Evolutionary conservation across 2,113 vertebrate genomes (phyloP).

Genomic region (Anguilla rostrata): DNA sequence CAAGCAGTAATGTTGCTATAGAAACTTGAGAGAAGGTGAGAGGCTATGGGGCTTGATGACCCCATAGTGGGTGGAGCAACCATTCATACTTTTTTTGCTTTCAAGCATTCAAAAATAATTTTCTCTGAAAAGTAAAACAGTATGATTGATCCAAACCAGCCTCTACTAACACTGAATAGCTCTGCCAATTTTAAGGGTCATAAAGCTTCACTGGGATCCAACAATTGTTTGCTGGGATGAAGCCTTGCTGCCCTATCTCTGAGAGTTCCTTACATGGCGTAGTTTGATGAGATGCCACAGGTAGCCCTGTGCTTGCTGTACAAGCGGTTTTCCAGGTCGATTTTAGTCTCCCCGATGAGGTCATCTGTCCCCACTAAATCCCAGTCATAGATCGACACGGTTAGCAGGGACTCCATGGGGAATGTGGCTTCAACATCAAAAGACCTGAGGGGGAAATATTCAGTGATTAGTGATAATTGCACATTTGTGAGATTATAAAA

Average conservation of each 20-base stretch:
- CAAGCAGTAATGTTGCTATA: no score
- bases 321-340: constrained; percentile 95
- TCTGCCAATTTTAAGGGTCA: no score
- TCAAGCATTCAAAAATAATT: no score
- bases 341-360: constrained; percentile 95
- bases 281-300: constrained; percentile 82
- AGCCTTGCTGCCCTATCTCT: neutral
- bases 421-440: constrained; percentile 96
- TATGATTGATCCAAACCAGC: no score
- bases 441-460: constrained; percentile 67
- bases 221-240: no score
- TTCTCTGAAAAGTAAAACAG: no score
- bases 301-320: constrained; percentile 97
- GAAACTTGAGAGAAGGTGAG: no score
- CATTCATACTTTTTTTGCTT: no score
- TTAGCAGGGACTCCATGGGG: constrained; percentile 96
- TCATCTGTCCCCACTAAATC: constrained; percentile 95
- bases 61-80: no score
- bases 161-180: no score
- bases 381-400: constrained; percentile 94
- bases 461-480: neutral
- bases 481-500: neutral
- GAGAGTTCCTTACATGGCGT: constrained; percentile 75
- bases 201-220: neutral
- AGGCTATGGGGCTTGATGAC: no score